Base-by-base conservation (phyloP, 2,113 vertebrate genomes). In the Sylvilagus bachmani region DNA sequence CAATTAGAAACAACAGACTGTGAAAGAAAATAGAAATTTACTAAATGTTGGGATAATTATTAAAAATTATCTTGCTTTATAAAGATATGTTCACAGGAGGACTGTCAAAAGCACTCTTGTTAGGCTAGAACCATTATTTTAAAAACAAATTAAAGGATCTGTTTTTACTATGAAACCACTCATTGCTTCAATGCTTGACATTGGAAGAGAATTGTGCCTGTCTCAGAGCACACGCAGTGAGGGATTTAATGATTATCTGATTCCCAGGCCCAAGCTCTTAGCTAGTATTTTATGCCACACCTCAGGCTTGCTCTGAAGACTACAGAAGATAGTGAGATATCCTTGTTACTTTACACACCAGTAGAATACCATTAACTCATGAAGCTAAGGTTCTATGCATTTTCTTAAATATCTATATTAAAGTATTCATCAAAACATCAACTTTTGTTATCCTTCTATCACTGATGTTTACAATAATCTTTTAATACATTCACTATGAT, bases 11-110 rank as follows among this genome's bases (percentile, higher is more conserved):
- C 86, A 96, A 31, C 55, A 38, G n/a, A 67, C 89, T 92, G 62
- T 91, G 73, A 97, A 88, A 91, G 10, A 79, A 86, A 93, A 29
- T 25, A 75, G 44, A 78, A 96, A 97, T 95, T 93, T 92, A n/a
- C 21, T 90, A 92, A 92, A 71, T 44, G 49, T 62, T 86, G 77
- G 21, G 96, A 51, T 67, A 95, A 73, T 91, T 97, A 95, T 87
- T 97, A 95, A 93, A 81, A 36, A 61, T n/a, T 14, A 69, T 38
- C 95, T 91, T 92, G n/a, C 6, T 53, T 71, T 81, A 10, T 95
- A 81, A 96, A 97, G 92, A 69, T 92, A 64, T 22, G 38, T 95
- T 89, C 49, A 88, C 79, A 95, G 22, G 69, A 83, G 51, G 87
- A 62, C 88, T 96, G 13, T 93, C 80, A 95, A 94, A 97, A 79